Evolutionary conservation across 2,113 vertebrate species (phyloP).

Genomic region (Notothenia rossii): DNA sequence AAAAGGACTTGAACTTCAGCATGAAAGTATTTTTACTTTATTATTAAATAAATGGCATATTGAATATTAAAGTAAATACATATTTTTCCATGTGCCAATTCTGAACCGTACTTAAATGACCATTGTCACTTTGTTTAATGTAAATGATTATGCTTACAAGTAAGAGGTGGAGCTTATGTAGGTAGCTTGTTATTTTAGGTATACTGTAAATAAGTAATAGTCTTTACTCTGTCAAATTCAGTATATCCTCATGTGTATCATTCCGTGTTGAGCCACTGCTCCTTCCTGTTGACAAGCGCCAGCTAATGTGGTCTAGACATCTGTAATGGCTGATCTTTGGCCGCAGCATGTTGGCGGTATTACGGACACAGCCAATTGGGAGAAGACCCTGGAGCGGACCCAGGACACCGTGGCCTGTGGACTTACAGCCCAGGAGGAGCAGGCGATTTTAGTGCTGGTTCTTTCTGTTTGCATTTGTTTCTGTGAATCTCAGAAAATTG

Average conservation of each 20-base stretch:
- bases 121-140: no score
- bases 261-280: conserved; percentile 7
- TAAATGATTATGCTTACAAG: conserved; percentile 28
- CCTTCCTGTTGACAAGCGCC: not conserved
- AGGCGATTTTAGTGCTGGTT: not conserved
- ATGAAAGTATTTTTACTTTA: no score
- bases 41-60: no score
- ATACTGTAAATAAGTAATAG: no score
- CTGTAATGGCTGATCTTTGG: conserved; percentile 4
- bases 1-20: conserved; percentile 12
- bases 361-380: conserved; percentile 32
- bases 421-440: not conserved
- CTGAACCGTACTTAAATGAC: no score
- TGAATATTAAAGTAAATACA: no score
- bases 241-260: not conserved
- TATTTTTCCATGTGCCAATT: no score
- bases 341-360: conserved; percentile 2
- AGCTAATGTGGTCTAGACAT: conserved; percentile 23
- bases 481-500: not conserved
- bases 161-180: conserved; percentile 31
- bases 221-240: not conserved
- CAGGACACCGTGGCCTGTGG: conserved; percentile 25
- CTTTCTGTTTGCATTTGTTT: not conserved
- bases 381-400: conserved; percentile 35
- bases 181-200: not conserved